These are phyloP conservation scores for Neosilurus mollespiculum DNA, from an alignment of 2,797 vertebrate species.

Conservation along the genomic window DNA sequence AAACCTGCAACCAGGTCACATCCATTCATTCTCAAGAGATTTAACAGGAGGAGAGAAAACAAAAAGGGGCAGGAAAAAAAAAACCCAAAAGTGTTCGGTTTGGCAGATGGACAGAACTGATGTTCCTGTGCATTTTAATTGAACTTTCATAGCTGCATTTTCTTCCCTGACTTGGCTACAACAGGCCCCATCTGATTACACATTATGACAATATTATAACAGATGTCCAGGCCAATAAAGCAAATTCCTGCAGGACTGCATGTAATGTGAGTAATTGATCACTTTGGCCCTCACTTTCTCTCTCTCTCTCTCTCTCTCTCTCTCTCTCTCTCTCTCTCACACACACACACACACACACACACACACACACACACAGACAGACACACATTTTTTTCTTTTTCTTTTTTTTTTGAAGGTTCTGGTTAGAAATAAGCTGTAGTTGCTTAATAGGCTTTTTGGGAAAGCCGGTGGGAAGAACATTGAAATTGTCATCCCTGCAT, in stretches of 20 bases:
- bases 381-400: no score
- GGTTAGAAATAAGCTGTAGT: no score
- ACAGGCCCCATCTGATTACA: slow-evolving; percentile 96
- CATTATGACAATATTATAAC: slow-evolving; percentile 99
- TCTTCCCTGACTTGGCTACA: slow-evolving; percentile 91
- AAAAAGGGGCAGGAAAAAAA: slow-evolving; percentile 28
- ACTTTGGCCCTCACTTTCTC: slow-evolving; percentile 73
- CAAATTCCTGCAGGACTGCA: slow-evolving; percentile 95
- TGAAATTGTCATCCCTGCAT: no score
- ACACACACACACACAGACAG: no score
- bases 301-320: slow-evolving; percentile 60
- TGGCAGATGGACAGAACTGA: slow-evolving; percentile 96
- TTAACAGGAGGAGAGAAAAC: slow-evolving; percentile 41
- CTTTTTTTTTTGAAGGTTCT: no score
- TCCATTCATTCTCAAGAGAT: slow-evolving; percentile 51
- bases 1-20: slow-evolving; percentile 39
- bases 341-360: no score
- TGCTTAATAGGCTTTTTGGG: no score
- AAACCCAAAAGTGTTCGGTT: slow-evolving; percentile 65
- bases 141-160: slow-evolving; percentile 93
- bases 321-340: slow-evolving; percentile 46
- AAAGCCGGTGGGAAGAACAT: no score
- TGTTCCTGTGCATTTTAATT: slow-evolving; percentile 96
- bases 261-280: slow-evolving; percentile 99
- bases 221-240: slow-evolving; percentile 99